phyloP scores from a whole-genome alignment of 2,797 vertebrate genomes.

The Takifugu ocellatus region DNA sequence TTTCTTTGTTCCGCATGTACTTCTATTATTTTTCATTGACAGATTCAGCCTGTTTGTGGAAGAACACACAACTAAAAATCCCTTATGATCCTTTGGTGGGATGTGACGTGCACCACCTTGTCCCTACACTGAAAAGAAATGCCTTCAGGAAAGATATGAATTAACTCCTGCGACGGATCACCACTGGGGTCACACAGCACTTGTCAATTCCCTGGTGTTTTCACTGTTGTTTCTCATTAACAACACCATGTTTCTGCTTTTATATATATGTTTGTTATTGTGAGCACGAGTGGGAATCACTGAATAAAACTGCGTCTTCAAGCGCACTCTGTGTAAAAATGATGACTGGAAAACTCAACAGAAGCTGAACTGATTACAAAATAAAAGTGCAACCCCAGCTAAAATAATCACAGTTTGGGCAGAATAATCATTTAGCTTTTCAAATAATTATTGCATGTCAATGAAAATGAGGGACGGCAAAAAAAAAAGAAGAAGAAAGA shows the following conservation, averaged over 20 bases:
- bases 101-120: too few relatives aligned
- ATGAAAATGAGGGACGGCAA: slow-evolving; percentile 48
- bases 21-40: too few relatives aligned
- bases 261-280: too few relatives aligned
- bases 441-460: slow-evolving; percentile 78
- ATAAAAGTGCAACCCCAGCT: slow-evolving; percentile 67
- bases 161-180: slow-evolving; percentile 69
- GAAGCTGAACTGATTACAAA: slow-evolving; percentile 22
- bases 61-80: background rate
- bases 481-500: slow-evolving; percentile 58
- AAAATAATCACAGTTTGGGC: slow-evolving; percentile 74
- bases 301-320: background rate
- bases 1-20: too few relatives aligned
- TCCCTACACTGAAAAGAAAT: slow-evolving; percentile 45
- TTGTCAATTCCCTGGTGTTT: slow-evolving; percentile 6
- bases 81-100: background rate
- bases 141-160: slow-evolving; percentile 74
- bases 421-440: slow-evolving; percentile 66
- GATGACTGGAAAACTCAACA: background rate
- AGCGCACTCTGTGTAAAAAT: background rate
- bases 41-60: background rate
- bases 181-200: slow-evolving; percentile 52
- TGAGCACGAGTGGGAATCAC: slow-evolving; percentile 11
- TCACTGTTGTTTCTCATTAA: too few relatives aligned
- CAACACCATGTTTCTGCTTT: too few relatives aligned